phyloP scores from a whole-genome alignment of 2,888 invertebrate species.

The Branchellion lobata region DNA sequence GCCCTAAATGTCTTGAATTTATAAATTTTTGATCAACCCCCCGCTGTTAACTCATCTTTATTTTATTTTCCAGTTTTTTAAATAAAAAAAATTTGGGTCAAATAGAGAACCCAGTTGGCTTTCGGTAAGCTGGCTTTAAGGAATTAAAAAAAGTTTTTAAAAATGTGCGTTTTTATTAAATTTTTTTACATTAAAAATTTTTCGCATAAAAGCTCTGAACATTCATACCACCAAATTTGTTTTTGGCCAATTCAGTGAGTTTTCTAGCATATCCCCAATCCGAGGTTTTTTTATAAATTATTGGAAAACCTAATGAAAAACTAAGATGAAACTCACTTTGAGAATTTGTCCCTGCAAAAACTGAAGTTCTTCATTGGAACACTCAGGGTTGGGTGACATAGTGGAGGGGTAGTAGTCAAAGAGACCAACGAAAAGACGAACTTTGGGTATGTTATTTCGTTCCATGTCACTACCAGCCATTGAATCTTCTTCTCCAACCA shows the following conservation, averaged over 20 bases:
- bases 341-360: slow-evolving; percentile 96
- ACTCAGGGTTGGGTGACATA: slow-evolving; percentile 99
- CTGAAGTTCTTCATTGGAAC: slow-evolving; percentile 92
- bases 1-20: too few relatives aligned
- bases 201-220: too few relatives aligned
- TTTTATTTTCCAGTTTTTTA: too few relatives aligned
- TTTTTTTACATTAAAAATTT: too few relatives aligned
- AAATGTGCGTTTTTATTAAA: too few relatives aligned
- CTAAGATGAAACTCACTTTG: slow-evolving; percentile 70
- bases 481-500: slow-evolving; percentile 30
- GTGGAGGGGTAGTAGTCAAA: slow-evolving; percentile 96
- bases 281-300: neutral
- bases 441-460: slow-evolving; percentile 45
- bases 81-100: too few relatives aligned
- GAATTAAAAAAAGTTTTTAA: too few relatives aligned
- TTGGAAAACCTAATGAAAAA: neutral
- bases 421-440: slow-evolving; percentile 77
- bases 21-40: too few relatives aligned
- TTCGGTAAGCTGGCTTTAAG: too few relatives aligned
- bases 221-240: too few relatives aligned
- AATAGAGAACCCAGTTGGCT: too few relatives aligned
- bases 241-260: neutral
- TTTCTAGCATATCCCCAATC: neutral
- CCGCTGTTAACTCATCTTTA: too few relatives aligned
- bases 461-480: slow-evolving; percentile 28